Base-by-base conservation (phyloP, 2,888 invertebrate genomes). In the Megaustenia siamemsis region DNA sequence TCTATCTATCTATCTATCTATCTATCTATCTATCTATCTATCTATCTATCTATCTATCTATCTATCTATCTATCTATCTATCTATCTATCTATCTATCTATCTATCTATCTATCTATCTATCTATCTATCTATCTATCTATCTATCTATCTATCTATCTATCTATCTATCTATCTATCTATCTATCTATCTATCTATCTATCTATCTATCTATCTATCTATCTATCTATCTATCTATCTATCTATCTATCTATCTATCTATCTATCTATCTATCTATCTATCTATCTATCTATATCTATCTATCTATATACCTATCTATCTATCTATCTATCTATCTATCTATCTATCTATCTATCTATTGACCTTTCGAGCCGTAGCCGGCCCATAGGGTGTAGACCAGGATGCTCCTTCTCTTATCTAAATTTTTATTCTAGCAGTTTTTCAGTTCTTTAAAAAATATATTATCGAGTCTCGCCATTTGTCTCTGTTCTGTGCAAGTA, bases 161-260 rank as follows among this genome's bases (percentile, higher is more conserved):
- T 60, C 40, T 73, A n/a, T 81, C 43, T 81, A n/a, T 79, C 79
- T 79, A 21, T 80, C 68, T 69, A n/a, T 81, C 71, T 69, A n/a
- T 81, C 71, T 81, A 21, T 81, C 81, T 81, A 43, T 81, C 71
- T 81, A 43, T 71, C 81, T 81, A 28, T 73, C 73, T 68, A 32
- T 68, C 68, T 68, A 32, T 68, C 68, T 68, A 32, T 68, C 68
- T 68, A 32, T 68, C 68, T 68, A 32, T 68, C 68, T 68, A 32
- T 68, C 68, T 68, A 32, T 68, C 68, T 68, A 32, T 68, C 68
- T 68, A 32, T 10, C 15, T 68, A 32, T 10, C 68, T n/a, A n/a
- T 6, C 15, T 71, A 35, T 28, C 40, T 81, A 40, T 73, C 73
- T 82, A n/a, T 73, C 60, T 82, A 53, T 78, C 69, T 69, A 53